Percentiles rank a stretch among this genome's conserved stretches.
Conservation (phyloP, 2,888 invertebrate species). For the Caenorhabditis panamensis region DNA sequence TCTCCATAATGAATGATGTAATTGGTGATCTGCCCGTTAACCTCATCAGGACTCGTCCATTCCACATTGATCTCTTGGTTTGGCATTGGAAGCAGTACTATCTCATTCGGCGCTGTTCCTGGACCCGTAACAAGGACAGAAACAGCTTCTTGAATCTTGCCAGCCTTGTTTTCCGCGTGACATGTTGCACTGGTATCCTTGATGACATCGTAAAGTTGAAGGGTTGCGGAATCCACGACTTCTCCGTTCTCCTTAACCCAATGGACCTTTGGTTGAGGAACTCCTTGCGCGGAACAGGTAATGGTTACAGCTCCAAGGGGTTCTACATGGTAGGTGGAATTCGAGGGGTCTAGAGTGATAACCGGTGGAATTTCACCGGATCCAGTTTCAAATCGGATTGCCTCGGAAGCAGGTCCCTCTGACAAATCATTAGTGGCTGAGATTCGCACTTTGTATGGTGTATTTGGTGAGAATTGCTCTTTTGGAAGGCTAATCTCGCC, state of each 20-base stretch:
- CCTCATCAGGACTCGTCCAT: conserved; percentile 80
- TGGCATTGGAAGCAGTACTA: conserved; percentile 77
- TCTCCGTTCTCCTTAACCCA: conserved; percentile 79
- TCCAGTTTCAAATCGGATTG: conserved; percentile 76
- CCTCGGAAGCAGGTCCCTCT: conserved; percentile 79
- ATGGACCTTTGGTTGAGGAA: conserved; percentile 75
- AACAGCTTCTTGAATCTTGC: conserved; percentile 74
- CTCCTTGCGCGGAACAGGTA: conserved; percentile 74
- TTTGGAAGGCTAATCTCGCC: conserved; percentile 74
- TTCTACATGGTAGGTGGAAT: conserved; percentile 68
- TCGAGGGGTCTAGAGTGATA: conserved; percentile 72
- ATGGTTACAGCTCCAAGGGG: conserved; percentile 75
- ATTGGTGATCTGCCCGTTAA: conserved; percentile 78
- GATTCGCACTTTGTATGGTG: conserved; percentile 73
- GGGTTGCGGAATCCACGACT: conserved; percentile 56
- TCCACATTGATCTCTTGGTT: conserved; percentile 79
- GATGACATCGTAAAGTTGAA: conserved; percentile 59
- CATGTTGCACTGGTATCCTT: conserved; percentile 78
- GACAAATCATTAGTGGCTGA: conserved; percentile 80
- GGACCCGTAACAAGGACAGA: conserved; percentile 76
- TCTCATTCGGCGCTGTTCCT: conserved; percentile 79
- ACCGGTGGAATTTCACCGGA: conserved; percentile 79
- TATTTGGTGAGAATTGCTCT: conserved; percentile 74
- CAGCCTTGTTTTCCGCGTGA: conserved; percentile 79
- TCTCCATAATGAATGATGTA: conserved; percentile 79